These are phyloP conservation scores for Blomia tropicalis DNA, from an alignment of 2,888 invertebrate genomes.

Conservation along the genomic window DNA sequence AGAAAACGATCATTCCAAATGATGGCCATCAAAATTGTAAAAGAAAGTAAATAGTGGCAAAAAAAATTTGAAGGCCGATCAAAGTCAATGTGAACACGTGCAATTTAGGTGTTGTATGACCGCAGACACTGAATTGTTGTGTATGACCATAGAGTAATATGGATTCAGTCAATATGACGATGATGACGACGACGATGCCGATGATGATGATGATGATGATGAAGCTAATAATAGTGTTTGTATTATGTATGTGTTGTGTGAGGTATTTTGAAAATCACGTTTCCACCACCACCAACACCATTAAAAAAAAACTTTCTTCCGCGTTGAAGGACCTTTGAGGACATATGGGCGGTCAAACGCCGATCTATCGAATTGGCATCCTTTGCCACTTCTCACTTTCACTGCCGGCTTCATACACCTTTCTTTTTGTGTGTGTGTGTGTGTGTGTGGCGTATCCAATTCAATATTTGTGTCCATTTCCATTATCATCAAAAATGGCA, in stretches of 20 bases:
- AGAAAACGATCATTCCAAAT: no score
- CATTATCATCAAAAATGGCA: no score
- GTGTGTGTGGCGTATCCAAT: no score
- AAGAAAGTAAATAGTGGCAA: no score
- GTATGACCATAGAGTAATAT: no score
- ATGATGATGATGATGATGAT: neutral
- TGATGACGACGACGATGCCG: neutral
- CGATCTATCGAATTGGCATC: neutral
- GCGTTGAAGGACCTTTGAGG: conserved; percentile 25
- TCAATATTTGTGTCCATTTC: no score
- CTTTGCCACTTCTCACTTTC: neutral
- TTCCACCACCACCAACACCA: neutral
- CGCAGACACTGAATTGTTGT: neutral
- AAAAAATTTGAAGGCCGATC: conserved; percentile 9
- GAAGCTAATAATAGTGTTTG: conserved; percentile 11
- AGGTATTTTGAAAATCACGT: no score
- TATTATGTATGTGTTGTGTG: neutral
- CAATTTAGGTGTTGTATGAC: neutral
- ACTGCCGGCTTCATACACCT: no score
- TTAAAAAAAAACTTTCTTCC: conserved; percentile 17
- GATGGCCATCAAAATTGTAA: no score
- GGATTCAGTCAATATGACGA: no score
- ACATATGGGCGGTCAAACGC: conserved; percentile 8
- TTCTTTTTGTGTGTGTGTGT: no score
- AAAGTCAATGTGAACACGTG: conserved; percentile 6